Evolutionary conservation across 2,888 invertebrate genomes (phyloP), one percentile per base, ranked within the genome.

Genomic region (Cataglyphis altisquamis): DNA sequence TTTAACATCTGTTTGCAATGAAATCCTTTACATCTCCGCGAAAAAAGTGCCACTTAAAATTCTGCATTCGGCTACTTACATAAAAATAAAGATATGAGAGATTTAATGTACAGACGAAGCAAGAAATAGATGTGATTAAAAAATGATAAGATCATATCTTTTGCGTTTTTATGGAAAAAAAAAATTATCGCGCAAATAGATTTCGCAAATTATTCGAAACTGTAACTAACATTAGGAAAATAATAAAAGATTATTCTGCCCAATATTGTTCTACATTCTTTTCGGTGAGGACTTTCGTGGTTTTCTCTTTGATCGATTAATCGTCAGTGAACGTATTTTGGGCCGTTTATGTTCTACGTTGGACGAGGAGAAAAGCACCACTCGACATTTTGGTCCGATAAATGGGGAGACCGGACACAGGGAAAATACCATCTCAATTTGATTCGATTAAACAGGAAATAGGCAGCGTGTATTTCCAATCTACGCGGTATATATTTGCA

Each of bases 351-450:
- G 68, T 78, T 83, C 67, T 67, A 68, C 55, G 21, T 64, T 66
- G 60, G 39, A 25, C 66, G 67, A 32, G 45, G 68, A 39, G 63
- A 63, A 45, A 70, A 80, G 67, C 66, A 39, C 60, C 73, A 66
- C 82, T 73, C 84, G 81, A 73, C 82, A 82, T 74, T 70, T 82
- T 62, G 60, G 62, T 18, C 48, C 82, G 84, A 82, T 84, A 74
- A 82, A 84, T 84, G 72, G 74, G 73, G 82, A 41, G 81, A 68
- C 72, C 73, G 67, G 73, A 82, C 84, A 82, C 48, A 66, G 84
- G 39, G 82, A 82, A 83, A 82, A 82, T 84, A 84, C 84, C 84
- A 74, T 74, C 82, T 84, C 84, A 82, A 84, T 84, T 82, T 82
- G 82, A 67, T 74, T 74, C 84, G 74, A 84, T 84, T 82, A 84